Base-by-base conservation (phyloP, 1,140 invertebrate genomes). In the Drosophila ercepeae region DNA sequence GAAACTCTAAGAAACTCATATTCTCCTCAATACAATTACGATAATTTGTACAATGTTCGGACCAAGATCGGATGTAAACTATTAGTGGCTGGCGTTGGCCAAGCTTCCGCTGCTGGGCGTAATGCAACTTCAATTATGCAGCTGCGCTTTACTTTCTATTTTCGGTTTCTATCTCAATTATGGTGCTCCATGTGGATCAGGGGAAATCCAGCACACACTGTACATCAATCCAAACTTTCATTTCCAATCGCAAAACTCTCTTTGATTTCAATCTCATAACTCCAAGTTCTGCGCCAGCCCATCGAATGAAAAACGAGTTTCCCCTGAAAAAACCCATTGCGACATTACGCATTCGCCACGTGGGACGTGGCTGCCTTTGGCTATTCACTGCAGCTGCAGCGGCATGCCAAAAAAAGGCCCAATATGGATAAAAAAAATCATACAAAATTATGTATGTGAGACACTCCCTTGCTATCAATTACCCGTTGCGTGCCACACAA, bases 101-200 rank as follows among this genome's bases (percentile, higher is more conserved):
- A 72, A 50, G 51, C 67, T 76, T 76, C 78, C 67, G 57, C 21
- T 61, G 75, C 29, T 21, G 57, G 50, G 45, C 42, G 57, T 72
- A 51, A 78, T 57, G 71, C 72, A 78, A 57, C 52, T 69, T 41
- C 82, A 81, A 69, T 84, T 68, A 79, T 58, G 65, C 81, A 73
- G 61, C 76, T 83, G 72, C 78, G 73, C 59, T 86, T 88, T 63
- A 88, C 81, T 86, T 86, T 86, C 81, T 86, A 77, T 75, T 73
- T 83, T 83, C 19, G 21, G 74, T 44, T 60, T 54, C 50, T 73
- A 65, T 29, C 61, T 60, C 57, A 73, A 77, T 78, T 74, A 78
- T 63, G 55, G 27, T 42, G 48, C 34, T 53, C 74, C 25, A 58
- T 61, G 54, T 59, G 60, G 34, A 52, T n/a, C 27, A 27, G 25